Evolutionary conservation across 1,140 invertebrate genomes (phyloP), one percentile per base, ranked within the genome.

Genomic region (Nymphalis io): DNA sequence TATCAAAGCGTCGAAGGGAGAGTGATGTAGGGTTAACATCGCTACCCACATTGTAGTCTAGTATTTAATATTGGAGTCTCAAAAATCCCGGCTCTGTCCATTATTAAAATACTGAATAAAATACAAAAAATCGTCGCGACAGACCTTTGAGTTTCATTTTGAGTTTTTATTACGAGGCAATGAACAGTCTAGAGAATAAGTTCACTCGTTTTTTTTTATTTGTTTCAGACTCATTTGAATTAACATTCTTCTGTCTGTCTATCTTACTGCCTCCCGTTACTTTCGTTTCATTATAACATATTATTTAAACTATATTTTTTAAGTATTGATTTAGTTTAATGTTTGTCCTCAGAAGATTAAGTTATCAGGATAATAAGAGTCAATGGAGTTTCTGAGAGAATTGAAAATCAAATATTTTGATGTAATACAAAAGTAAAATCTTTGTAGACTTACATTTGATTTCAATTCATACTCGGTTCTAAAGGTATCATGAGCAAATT

Each of bases 11-110:
- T 16, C 46, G 40, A 27, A 66, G 53, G 60, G 60, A 46, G 60
- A 16, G 40, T n/a, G 15, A 18, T 46, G 21, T 46, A 57, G 55
- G 59, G 13, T 46, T 46, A 42, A 18, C 33, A 16, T 51, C 61
- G 18, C 66, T 59, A 59, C 42, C 27, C 62, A 65, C 62, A 33
- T 65, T 23, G 57, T 16, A 55, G 33, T 59, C 21, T 68, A 68
- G 65, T 60, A 68, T 60, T 68, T 68, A 68, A 60, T 68, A 60
- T 68, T 60, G 59, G 48, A 59, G 59, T 55, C 51, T 66, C 11
- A 18, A 38, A 59, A 16, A 39, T 33, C 5, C 55, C 18, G 46
- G 60, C 60, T 16, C 42, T 62, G 46, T 44, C 60, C 60, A 16
- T 33, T 62, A 62, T 62, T 62, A 51, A 62, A 62, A 62, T 48